phyloP scores from a whole-genome alignment of 2,888 invertebrate genomes.

The Osedax fenrisi region DNA sequence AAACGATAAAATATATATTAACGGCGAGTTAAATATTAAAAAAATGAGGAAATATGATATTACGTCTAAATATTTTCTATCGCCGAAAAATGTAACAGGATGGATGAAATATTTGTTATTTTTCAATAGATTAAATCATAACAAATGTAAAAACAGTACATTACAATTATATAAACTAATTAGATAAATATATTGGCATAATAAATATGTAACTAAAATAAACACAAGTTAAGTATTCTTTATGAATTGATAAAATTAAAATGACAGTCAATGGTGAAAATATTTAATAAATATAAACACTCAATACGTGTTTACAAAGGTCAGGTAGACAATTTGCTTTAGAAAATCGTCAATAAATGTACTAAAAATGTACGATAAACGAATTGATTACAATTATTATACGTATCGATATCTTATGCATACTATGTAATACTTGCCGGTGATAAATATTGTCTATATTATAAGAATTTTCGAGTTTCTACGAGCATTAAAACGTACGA shows the following conservation, averaged over 20 bases:
- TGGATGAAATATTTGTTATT: not conserved
- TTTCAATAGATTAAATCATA: not conserved
- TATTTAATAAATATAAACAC: not conserved
- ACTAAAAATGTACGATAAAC: not conserved
- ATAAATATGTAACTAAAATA: not conserved
- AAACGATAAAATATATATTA: not conserved
- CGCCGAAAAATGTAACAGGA: not conserved
- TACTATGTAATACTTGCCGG: not conserved
- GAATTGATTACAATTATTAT: not conserved
- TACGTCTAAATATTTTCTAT: not conserved
- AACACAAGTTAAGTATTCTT: not conserved
- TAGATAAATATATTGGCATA: not conserved
- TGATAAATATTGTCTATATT: not conserved
- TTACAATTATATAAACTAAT: not conserved
- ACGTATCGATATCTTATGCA: not conserved
- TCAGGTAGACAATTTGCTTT: not conserved
- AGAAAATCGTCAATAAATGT: not conserved
- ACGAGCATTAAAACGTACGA: not conserved
- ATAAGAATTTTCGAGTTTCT: not conserved
- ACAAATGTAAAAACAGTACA: not conserved
- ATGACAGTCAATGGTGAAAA: not conserved
- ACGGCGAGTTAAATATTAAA: not conserved
- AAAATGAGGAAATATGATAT: not conserved
- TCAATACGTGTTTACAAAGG: not conserved
- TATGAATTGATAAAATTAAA: not conserved